Percentiles rank a stretch among this genome's conserved stretches.
These are phyloP conservation scores for Eubasilissa splendida DNA, from an alignment of 2,888 invertebrate species.

Conservation along the genomic window DNA sequence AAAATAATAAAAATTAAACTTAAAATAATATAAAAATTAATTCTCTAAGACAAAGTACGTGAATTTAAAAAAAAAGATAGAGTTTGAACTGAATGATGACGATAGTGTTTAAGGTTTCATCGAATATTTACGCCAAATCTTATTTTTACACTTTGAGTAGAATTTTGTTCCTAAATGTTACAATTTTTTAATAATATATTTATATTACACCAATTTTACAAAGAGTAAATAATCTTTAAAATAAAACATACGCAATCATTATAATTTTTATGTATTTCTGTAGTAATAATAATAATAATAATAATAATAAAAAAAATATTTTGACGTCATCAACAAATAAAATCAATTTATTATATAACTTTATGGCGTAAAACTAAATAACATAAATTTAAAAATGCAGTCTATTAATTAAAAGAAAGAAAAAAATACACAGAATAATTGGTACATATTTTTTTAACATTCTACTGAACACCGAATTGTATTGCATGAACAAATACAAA, in stretches of 20 bases:
- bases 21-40: conserved; percentile 44
- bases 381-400: conserved; percentile 44
- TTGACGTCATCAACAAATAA: conserved; percentile 39
- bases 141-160: conserved; percentile 40
- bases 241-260: neutral
- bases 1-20: conserved; percentile 44
- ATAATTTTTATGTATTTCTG: neutral
- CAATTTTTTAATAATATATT: conserved; percentile 43
- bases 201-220: conserved; percentile 44
- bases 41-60: conserved; percentile 27
- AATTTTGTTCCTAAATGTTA: conserved; percentile 54
- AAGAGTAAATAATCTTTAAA: conserved; percentile 5
- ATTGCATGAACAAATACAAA: conserved; percentile 43
- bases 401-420: conserved; percentile 21
- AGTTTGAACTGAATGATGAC: conserved; percentile 22
- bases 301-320: neutral
- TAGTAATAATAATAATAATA: neutral
- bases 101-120: neutral
- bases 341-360: conserved; percentile 31
- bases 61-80: conserved; percentile 8
- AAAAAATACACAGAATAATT: conserved; percentile 25
- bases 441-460: conserved; percentile 31
- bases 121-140: conserved; percentile 17
- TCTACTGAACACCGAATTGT: conserved; percentile 51
- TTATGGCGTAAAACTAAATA: conserved; percentile 45